These are phyloP conservation scores for Drosophila santomea DNA, from an alignment of 1,140 invertebrate species.

Conservation along the genomic window DNA sequence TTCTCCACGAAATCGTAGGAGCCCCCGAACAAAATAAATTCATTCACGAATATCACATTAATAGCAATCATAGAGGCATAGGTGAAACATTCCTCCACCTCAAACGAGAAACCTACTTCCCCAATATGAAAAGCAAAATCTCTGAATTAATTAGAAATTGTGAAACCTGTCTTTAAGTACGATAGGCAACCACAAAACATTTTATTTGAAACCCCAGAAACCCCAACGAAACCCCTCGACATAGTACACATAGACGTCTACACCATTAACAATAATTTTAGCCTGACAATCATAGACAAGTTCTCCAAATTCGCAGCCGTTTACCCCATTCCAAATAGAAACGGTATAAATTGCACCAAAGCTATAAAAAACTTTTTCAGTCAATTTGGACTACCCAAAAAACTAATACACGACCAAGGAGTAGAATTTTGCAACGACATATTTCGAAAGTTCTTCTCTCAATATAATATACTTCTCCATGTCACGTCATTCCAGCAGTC, in stretches of 20 bases:
- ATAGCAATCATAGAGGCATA: neutral
- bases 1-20: neutral
- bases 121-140: neutral
- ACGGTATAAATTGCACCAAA: neutral
- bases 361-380: neutral
- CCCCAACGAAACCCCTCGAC: neutral
- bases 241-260: neutral
- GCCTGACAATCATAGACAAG: neutral
- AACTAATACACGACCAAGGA: slow-evolving; percentile 3
- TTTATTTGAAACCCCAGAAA: neutral
- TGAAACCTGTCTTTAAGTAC: neutral
- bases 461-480: neutral
- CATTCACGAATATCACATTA: no score
- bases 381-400: slow-evolving; percentile 7
- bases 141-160: neutral
- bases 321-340: neutral
- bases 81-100: neutral
- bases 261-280: neutral
- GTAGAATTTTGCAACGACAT: neutral
- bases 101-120: slow-evolving; percentile 3
- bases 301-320: neutral
- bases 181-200: neutral
- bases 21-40: no score
- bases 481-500: slow-evolving; percentile 6
- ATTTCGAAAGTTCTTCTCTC: neutral